Conservation (phyloP, 2,888 invertebrate species). For the Bembecia ichneumoniformis region DNA sequence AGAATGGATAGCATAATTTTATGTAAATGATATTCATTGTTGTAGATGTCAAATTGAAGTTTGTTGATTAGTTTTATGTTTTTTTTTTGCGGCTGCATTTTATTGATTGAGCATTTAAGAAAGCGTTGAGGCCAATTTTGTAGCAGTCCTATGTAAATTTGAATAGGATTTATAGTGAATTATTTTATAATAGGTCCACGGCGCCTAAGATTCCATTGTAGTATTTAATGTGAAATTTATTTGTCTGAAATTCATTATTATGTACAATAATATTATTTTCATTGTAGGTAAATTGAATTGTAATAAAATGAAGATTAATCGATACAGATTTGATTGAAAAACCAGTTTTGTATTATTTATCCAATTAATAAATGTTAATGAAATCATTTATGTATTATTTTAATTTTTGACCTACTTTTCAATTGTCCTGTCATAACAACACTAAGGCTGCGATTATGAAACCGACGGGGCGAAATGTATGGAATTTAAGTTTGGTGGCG, state of each 20-base stretch:
- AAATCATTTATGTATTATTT: slow-evolving; percentile 41
- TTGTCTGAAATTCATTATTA: too few species aligned
- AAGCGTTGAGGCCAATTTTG: background rate
- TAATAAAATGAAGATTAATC: too few species aligned
- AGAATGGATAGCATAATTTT: slow-evolving; percentile 2
- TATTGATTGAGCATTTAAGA: background rate
- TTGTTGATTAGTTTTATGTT: background rate
- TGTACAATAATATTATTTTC: too few species aligned
- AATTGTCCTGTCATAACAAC: too few species aligned
- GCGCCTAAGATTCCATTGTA: slow-evolving; percentile 41
- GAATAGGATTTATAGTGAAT: background rate
- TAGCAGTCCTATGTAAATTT: background rate
- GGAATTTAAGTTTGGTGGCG: too few species aligned
- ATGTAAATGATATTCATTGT: too few species aligned
- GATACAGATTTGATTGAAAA: slow-evolving; percentile 17
- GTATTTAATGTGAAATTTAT: slow-evolving; percentile 35
- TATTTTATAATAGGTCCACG: background rate
- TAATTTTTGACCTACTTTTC: slow-evolving; percentile 10
- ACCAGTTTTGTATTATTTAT: slow-evolving; percentile 70
- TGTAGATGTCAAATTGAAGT: background rate
- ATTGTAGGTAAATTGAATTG: too few species aligned
- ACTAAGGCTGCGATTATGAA: too few species aligned
- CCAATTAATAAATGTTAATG: slow-evolving; percentile 67
- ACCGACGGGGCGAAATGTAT: too few species aligned
- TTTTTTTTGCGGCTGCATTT: background rate